These are phyloP conservation scores for Paramisgurnus dabryanus DNA, from an alignment of 2,113 vertebrate species.

Conservation along the genomic window DNA sequence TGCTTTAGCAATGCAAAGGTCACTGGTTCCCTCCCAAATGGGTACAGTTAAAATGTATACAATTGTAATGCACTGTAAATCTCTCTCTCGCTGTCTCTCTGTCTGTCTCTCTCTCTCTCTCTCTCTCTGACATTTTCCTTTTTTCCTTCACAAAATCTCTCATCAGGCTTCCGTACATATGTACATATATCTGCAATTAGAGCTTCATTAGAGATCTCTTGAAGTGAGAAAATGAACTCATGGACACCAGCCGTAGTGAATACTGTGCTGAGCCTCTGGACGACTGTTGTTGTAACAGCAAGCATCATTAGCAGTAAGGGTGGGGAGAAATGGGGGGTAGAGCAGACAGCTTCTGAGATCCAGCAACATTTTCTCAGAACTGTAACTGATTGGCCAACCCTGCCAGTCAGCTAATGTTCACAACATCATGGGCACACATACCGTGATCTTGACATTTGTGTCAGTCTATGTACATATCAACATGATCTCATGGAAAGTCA, in stretches of 20 bases:
- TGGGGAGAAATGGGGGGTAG: slow-evolving; percentile 17
- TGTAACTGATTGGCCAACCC: slow-evolving; percentile 7
- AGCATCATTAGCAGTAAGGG: slow-evolving; percentile 23
- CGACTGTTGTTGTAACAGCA: background rate
- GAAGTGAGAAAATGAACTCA: background rate
- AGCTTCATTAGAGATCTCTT: background rate
- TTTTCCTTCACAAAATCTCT: no score
- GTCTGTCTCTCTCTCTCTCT: no score
- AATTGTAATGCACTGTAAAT: no score
- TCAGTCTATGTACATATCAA: background rate
- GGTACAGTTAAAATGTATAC: no score
- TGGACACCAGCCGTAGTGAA: background rate
- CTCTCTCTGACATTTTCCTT: no score
- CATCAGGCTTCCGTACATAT: no score
- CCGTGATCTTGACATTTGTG: slow-evolving; percentile 4
- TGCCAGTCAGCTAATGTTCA: slow-evolving; percentile 25
- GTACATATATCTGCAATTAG: background rate
- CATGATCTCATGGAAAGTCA: no score
- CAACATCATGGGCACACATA: slow-evolving; percentile 27
- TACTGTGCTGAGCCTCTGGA: background rate
- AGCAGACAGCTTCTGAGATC: slow-evolving; percentile 26
- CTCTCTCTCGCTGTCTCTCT: no score
- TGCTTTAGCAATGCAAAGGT: no score
- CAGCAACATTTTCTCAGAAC: slow-evolving; percentile 26
- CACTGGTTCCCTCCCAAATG: no score